These are phyloP conservation scores for Tribolium freemani DNA, from an alignment of 2,888 invertebrate species.

Conservation along the genomic window DNA sequence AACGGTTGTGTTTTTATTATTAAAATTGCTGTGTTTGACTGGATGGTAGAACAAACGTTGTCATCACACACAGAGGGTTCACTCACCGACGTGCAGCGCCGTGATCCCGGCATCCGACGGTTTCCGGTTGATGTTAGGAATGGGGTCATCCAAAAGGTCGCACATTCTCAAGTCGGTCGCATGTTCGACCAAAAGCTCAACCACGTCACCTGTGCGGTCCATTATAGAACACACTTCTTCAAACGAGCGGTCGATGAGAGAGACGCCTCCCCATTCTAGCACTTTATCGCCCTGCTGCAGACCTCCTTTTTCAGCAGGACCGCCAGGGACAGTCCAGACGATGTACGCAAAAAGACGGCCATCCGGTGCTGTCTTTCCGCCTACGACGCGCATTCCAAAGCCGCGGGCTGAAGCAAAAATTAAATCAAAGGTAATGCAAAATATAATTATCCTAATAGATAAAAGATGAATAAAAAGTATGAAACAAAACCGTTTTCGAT, in stretches of 20 bases:
- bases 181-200: constrained; percentile 89
- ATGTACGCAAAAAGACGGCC: constrained; percentile 91
- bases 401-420: constrained; percentile 77
- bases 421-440: no score
- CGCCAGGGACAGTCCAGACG: constrained; percentile 93
- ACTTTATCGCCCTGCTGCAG: constrained; percentile 92
- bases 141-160: constrained; percentile 78
- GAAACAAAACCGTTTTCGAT: no score
- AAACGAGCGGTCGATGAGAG: constrained; percentile 91
- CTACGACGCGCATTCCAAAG: constrained; percentile 95
- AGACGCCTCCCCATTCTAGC: constrained; percentile 92
- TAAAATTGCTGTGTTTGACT: constrained; percentile 35
- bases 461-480: not conserved
- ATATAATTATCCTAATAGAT: no score
- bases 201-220: constrained; percentile 88
- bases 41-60: not conserved
- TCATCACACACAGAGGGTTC: not conserved
- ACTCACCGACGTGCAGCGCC: constrained; percentile 75
- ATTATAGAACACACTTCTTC: constrained; percentile 94
- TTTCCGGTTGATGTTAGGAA: constrained; percentile 67
- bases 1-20: no score
- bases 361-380: constrained; percentile 89
- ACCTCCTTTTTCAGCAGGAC: constrained; percentile 91
- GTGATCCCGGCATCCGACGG: constrained; percentile 68
- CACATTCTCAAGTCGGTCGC: constrained; percentile 81